phyloP scores from a whole-genome alignment of 2,113 vertebrate genomes.

The Cathartes aura region DNA sequence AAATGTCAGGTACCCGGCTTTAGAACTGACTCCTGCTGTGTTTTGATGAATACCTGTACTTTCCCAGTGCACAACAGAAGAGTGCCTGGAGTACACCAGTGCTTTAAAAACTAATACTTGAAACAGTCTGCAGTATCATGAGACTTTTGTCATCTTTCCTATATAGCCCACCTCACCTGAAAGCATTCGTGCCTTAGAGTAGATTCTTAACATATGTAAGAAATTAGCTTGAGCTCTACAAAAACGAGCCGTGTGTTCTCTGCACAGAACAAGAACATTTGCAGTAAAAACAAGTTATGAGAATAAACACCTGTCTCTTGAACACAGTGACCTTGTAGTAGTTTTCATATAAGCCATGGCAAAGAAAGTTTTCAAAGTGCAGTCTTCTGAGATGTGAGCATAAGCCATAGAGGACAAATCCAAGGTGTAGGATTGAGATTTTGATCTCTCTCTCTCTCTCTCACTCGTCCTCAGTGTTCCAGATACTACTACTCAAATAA shows the following conservation, averaged over 20 bases:
- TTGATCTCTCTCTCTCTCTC: not conserved
- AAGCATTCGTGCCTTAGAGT: not conserved
- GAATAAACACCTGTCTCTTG: not conserved
- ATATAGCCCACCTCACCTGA: not conserved
- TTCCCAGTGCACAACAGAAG: not conserved
- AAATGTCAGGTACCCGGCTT: not conserved
- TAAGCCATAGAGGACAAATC: not conserved
- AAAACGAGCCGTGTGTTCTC: not conserved
- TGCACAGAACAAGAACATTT: not conserved
- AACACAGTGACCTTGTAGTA: not conserved
- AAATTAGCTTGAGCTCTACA: not conserved
- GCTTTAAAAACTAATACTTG: constrained; percentile 6
- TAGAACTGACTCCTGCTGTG: not conserved
- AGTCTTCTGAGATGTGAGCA: not conserved
- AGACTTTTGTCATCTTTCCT: not conserved
- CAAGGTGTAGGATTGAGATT: not conserved
- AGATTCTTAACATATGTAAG: not conserved
- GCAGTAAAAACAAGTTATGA: not conserved
- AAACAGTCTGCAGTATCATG: not conserved
- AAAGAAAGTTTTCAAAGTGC: not conserved
- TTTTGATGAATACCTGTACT: constrained; percentile 39
- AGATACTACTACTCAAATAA: not conserved
- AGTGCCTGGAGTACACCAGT: not conserved
- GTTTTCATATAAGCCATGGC: not conserved
- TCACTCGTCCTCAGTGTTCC: not conserved